A percentile compares a stretch with the other conserved stretches of the same genome.
Evolutionary conservation across 1,140 invertebrate genomes (phyloP).

Genomic region (Zaprionus africanus): DNA sequence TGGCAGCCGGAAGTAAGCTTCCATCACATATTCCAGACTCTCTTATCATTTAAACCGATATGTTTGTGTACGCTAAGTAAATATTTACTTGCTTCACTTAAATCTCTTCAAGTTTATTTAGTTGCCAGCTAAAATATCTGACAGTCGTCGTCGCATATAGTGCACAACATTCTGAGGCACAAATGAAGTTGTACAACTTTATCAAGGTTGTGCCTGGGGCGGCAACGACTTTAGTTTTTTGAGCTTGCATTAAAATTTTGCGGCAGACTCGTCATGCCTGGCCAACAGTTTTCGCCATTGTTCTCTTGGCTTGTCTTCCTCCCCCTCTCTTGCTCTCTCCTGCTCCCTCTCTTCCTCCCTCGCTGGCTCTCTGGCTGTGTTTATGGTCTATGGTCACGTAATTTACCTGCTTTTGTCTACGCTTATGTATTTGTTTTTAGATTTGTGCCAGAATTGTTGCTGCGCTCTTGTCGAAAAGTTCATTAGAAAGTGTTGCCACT

Average conservation of each 20-base stretch:
- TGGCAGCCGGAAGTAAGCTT: no score
- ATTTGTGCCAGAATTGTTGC: constrained; percentile 61
- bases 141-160: not conserved
- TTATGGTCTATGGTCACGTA: constrained; percentile 77
- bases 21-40: no score
- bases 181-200: constrained; percentile 28
- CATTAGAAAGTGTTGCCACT: constrained; percentile 73
- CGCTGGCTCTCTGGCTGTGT: constrained; percentile 31
- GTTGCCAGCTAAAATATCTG: not conserved
- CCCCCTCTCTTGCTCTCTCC: not conserved
- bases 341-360: constrained; percentile 15
- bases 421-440: constrained; percentile 67
- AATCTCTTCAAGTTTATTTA: not conserved
- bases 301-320: constrained; percentile 24
- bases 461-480: constrained; percentile 65
- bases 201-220: constrained; percentile 7
- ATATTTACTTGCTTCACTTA: not conserved
- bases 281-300: constrained; percentile 76
- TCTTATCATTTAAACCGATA: no score
- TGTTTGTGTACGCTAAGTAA: not conserved
- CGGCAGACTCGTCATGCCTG: constrained; percentile 68
- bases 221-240: constrained; percentile 36
- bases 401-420: constrained; percentile 68
- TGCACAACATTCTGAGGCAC: not conserved
- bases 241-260: constrained; percentile 64